Conservation (phyloP, 2,113 vertebrate species). For the Gadus chalcogrammus region DNA sequence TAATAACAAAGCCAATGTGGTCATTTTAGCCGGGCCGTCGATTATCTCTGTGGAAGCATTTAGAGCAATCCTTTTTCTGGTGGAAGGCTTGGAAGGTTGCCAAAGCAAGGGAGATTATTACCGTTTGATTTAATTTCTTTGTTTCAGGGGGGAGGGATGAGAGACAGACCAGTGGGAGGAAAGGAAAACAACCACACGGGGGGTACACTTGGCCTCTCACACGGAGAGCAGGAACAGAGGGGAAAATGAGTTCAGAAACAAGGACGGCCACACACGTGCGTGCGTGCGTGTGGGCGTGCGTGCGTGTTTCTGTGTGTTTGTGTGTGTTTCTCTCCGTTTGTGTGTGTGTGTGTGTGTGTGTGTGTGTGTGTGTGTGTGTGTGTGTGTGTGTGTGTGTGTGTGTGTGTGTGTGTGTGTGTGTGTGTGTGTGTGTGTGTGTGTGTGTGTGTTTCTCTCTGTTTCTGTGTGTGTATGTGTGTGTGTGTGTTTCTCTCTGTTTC, state of each 20-base stretch:
- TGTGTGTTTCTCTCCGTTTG: conserved; percentile 20
- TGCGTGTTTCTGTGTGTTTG: background rate
- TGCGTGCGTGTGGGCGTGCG: background rate
- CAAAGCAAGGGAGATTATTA: conserved; percentile 16
- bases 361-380: conserved; percentile 13
- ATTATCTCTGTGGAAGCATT: conserved; percentile 50
- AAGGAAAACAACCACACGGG: conserved; percentile 10
- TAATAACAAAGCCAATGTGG: conserved; percentile 42
- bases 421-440: background rate
- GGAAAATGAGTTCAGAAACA: background rate
- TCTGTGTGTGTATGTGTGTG: background rate
- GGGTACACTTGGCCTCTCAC: conserved; percentile 4
- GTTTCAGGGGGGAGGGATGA: conserved; percentile 25
- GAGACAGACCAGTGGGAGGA: conserved; percentile 6
- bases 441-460: conserved; percentile 16
- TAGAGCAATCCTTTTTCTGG: conserved; percentile 23
- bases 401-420: background rate
- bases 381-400: background rate
- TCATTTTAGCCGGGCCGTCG: conserved; percentile 38
- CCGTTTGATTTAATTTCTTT: conserved; percentile 35
- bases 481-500: conserved; percentile 20
- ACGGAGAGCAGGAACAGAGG: background rate
- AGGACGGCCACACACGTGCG: too few relatives aligned
- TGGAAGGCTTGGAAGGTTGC: conserved; percentile 23
- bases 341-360: background rate